Evolutionary conservation across 2,113 vertebrate species (phyloP), one percentile per base, ranked within the genome.

Genomic region (Opisthocomus hoazin): DNA sequence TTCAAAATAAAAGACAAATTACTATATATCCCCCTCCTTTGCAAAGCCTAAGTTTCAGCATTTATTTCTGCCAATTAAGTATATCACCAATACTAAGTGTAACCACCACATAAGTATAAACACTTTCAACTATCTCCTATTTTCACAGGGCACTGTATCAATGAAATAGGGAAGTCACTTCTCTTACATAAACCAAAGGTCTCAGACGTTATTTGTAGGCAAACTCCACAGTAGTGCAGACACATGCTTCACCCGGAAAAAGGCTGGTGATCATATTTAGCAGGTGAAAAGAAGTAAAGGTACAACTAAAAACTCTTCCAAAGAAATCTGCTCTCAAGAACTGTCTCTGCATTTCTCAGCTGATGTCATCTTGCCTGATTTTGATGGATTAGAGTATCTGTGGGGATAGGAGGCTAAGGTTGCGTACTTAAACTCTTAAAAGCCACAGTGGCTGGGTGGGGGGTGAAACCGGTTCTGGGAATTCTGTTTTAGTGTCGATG

Each of bases 1-100:
- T 79, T 77, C 39, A 98, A 97, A 94, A 92, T 57, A 94, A 32
- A 96, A 63, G 37, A 78, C 20, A 75, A 81, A 94, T 96, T 95
- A 98, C 13, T 94, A 61, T 37, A 26, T 32, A 74, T 16, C 29
- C n/a, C n/a, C 56, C 45, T 60, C 46, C 37, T 51, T 30, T 32
- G 60, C 75, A 84, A 82, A 96, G 87, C 37, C 41, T 20, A 37
- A 54, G 11, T 56, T 90, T 71, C 80, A 82, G 39, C 26, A 78
- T 46, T 63, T n/a, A 29, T 17, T 86, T 87, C 60, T 66, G 23
- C 19, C 10, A 16, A 26, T 64, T 29, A 70, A 46, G 19, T 57
- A 5, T 18, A 84, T 37, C 32, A 64, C 20, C n/a, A 76, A 37
- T 22, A 81, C 16, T 26, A 80, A 81, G 14, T 30, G 32, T 48